Conservation (phyloP, 2,888 invertebrate species). For the Trissolcus japonicus region DNA sequence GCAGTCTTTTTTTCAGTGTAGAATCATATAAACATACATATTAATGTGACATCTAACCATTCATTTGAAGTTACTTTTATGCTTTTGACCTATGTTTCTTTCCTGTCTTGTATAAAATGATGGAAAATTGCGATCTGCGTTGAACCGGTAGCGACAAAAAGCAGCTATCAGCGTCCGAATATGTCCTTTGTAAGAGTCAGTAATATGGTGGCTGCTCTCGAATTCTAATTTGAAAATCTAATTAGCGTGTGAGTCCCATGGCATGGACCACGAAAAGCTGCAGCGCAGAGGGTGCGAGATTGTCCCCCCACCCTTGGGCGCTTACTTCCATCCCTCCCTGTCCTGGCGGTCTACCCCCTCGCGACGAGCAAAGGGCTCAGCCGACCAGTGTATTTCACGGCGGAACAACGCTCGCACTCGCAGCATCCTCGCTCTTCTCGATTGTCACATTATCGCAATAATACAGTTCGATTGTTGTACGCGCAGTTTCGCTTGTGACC, state of each 20-base stretch:
- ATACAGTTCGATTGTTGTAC: slow-evolving; percentile 24
- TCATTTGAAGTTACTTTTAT: not conserved
- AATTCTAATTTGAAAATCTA: slow-evolving; percentile 48
- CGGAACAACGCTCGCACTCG: slow-evolving; percentile 64
- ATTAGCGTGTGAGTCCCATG: slow-evolving; percentile 59
- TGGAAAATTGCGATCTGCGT: not conserved
- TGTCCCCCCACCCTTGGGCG: slow-evolving; percentile 45
- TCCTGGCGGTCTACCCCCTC: slow-evolving; percentile 49
- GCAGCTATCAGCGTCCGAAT: not conserved
- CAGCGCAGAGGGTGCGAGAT: slow-evolving; percentile 64
- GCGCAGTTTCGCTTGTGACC: slow-evolving; percentile 33
- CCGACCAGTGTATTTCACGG: slow-evolving; percentile 71
- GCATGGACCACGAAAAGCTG: slow-evolving; percentile 67
- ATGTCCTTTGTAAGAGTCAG: slow-evolving; percentile 4
- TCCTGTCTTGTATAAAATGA: not conserved
- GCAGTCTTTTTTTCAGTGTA: no score
- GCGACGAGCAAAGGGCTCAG: slow-evolving; percentile 69
- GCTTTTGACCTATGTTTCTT: no score
- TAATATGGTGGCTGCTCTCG: slow-evolving; percentile 20
- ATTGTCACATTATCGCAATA: slow-evolving; percentile 26
- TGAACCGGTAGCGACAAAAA: not conserved
- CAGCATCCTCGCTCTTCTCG: slow-evolving; percentile 36
- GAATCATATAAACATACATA: no score
- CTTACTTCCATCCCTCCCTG: slow-evolving; percentile 51
- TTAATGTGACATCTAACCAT: not conserved